These are phyloP conservation scores for Andrena bucephala DNA, from an alignment of 2,888 invertebrate species.

Conservation along the genomic window DNA sequence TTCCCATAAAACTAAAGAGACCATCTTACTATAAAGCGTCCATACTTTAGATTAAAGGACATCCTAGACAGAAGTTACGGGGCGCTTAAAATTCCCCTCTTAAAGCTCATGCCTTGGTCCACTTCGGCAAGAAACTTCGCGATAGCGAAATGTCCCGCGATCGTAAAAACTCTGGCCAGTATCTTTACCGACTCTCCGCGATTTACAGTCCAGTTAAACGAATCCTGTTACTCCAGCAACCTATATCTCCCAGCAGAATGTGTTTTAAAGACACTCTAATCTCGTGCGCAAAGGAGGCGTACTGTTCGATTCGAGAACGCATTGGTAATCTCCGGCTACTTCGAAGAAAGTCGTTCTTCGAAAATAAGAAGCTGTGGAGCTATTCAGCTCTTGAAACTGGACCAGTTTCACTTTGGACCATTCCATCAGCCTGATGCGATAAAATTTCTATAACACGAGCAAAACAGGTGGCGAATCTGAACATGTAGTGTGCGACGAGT, in stretches of 20 bases:
- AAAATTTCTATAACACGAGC: too few relatives aligned
- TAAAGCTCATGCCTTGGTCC: slow-evolving; percentile 5
- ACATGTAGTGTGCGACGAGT: too few relatives aligned
- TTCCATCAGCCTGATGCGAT: too few relatives aligned
- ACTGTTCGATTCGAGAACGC: not conserved
- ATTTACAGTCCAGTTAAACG: slow-evolving; percentile 12
- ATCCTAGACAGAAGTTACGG: slow-evolving; percentile 10
- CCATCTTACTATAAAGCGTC: not conserved
- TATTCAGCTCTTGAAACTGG: too few relatives aligned
- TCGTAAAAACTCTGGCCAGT: not conserved
- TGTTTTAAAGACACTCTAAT: slow-evolving; percentile 1
- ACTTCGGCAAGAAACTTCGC: slow-evolving; percentile 4
- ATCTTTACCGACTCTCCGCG: slow-evolving; percentile 7
- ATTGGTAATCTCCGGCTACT: not conserved
- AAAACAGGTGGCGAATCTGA: too few relatives aligned
- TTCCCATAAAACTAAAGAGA: slow-evolving; percentile 2
- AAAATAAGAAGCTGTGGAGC: too few relatives aligned
- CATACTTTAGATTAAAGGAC: slow-evolving; percentile 1
- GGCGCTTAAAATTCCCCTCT: not conserved
- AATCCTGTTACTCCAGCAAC: slow-evolving; percentile 5
- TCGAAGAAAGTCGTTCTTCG: slow-evolving; percentile 1
- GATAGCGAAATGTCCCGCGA: not conserved
- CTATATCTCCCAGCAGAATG: not conserved
- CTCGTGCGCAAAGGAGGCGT: not conserved
- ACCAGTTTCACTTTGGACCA: too few relatives aligned